phyloP scores from a whole-genome alignment of 2,797 vertebrate species.

The Eulemur rubriventer region DNA sequence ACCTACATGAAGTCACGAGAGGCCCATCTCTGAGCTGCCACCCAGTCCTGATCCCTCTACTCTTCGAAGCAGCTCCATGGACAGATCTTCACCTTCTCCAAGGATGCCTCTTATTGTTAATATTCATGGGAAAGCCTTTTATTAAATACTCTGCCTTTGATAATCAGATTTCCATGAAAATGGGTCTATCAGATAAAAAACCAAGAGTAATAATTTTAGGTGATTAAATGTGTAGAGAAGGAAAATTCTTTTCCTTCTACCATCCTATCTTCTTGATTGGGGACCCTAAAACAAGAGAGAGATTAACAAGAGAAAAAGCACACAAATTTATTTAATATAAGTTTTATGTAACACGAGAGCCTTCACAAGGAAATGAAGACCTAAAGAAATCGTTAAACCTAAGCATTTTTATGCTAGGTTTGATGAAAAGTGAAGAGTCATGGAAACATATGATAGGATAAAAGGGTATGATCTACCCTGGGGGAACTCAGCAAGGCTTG shows the following conservation, averaged over 20 bases:
- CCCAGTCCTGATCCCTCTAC: not conserved
- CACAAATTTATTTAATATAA: not conserved
- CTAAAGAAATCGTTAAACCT: not conserved
- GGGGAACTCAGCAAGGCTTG: not conserved
- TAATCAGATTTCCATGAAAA: slow-evolving; percentile 31
- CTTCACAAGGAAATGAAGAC: not conserved
- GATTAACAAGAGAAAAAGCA: not conserved
- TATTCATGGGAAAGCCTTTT: not conserved
- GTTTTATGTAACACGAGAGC: not conserved
- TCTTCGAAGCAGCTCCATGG: not conserved
- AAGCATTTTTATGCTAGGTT: not conserved
- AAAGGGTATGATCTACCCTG: not conserved
- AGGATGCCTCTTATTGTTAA: not conserved
- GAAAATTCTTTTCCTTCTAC: not conserved
- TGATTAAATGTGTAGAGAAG: not conserved
- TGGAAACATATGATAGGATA: not conserved
- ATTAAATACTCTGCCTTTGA: slow-evolving; percentile 31
- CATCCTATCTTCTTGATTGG: not conserved
- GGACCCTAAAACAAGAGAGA: not conserved
- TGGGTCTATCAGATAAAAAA: slow-evolving; percentile 15
- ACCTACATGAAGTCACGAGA: not conserved
- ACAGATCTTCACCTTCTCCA: not conserved
- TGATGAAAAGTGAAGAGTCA: not conserved
- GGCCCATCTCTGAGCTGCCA: not conserved
- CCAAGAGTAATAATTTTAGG: slow-evolving; percentile 19